Evolutionary conservation across 2,888 invertebrate species (phyloP), one percentile per base, ranked within the genome.

Genomic region (Dasypogon diadema): DNA sequence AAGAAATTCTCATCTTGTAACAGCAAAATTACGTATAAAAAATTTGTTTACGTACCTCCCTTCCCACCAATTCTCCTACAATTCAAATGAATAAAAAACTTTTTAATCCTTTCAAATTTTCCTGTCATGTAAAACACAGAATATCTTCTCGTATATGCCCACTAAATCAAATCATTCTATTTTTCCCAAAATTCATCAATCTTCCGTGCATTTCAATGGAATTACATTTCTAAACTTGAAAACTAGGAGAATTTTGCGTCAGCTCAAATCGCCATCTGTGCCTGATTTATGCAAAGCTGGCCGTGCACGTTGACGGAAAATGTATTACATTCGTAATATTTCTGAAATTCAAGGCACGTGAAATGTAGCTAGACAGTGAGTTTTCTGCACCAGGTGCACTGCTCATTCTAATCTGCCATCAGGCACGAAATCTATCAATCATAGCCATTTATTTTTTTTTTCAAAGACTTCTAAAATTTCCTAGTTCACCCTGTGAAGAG

Each of bases 281-380:
- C 51, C 8, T 51, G 51, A 51, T 51, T 51, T 51, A 51, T 51
- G 51, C 51, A 21, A 16, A 12, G 5, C 18, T 51, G 16, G 14
- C 18, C 6, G 51, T 51, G 14, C 2, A 51, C 51, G 51, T 51
- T 51, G 6, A 21, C 51, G 51, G 18, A 2, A n/a, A 21, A 51
- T 12, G 51, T 51, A 51, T 51, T 51, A 51, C 51, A 51, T 51
- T 16, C 21, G 51, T 51, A 51, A 51, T 51, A 8, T 51, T 51
- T 18, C 8, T 5, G 18, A 3, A 51, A 18, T 18, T 6, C 12
- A 2, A 42, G 42, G 42, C 42, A 42, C 12, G 42, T 42, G 42
- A 42, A 42, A 12, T 42, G 2, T n/a, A 12, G 8, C n/a, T 42
- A 6, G 34, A 30, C 10, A 30, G 1, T 1, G 42, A 12, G 42